Percentiles rank a stretch among this genome's conserved stretches.
phyloP scores from a whole-genome alignment of 2,797 vertebrate species.

The Lates japonicus region DNA sequence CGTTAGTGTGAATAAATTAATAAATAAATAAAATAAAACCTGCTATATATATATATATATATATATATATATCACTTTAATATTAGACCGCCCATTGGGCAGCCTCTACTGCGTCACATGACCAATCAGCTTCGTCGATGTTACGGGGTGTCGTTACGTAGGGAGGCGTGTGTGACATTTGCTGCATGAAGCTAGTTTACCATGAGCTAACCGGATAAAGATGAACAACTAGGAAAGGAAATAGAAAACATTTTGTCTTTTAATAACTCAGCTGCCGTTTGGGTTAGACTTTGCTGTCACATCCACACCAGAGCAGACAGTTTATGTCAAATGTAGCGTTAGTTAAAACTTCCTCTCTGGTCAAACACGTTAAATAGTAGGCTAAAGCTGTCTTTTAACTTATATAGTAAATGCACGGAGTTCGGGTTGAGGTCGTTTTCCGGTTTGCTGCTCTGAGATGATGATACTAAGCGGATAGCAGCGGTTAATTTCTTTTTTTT shows the following conservation, averaged over 20 bases:
- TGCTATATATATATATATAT: too few relatives aligned
- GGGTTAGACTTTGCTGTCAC: not conserved
- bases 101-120: not conserved
- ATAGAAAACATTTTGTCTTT: conserved; percentile 22
- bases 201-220: conserved; percentile 61
- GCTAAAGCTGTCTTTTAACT: conserved; percentile 69
- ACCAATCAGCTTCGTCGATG: conserved; percentile 72
- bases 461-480: conserved; percentile 12
- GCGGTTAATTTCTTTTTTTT: not conserved
- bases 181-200: conserved; percentile 70
- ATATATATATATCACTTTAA: too few relatives aligned
- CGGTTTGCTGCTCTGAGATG: conserved; percentile 18
- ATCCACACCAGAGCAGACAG: not conserved
- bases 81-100: conserved; percentile 39
- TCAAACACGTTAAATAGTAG: conserved; percentile 29
- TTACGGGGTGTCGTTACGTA: conserved; percentile 70
- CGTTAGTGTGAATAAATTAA: too few relatives aligned
- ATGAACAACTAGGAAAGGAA: conserved; percentile 40
- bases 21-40: not conserved
- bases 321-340: conserved; percentile 33
- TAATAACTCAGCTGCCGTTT: conserved; percentile 1
- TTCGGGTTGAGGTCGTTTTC: conserved; percentile 30
- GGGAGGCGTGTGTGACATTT: conserved; percentile 85
- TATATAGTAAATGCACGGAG: conserved; percentile 42
- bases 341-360: conserved; percentile 57